Base-by-base conservation (phyloP, 2,888 invertebrate species). In the Rhaphigaster nebulosa region DNA sequence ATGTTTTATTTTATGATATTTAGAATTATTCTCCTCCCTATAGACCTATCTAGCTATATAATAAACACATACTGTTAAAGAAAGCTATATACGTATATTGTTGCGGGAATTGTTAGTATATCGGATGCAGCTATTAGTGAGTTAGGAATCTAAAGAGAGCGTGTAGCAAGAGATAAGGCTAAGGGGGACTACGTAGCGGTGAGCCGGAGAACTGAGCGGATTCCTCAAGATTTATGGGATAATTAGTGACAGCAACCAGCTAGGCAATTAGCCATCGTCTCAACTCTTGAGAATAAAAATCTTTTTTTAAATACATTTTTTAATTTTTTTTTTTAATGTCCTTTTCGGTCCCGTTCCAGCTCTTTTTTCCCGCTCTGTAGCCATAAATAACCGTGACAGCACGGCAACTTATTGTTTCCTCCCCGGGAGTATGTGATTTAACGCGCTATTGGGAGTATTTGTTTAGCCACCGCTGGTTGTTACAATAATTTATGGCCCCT, bases 141-240 rank as follows among this genome's bases (percentile, higher is more conserved):
- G 70, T 76, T 76, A 45, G 84, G 84, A 84, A 84, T 84, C 84
- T 50, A n/a, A 84, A 84, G 84, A 84, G 84, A 84, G 20, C 45
- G 84, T 84, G 84, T 50, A 84, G n/a, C 8, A 3, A 1, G 45
- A 84, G 84, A 84, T 84, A 84, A 84, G n/a, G n/a, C n/a, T n/a
- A n/a, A 45, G 84, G 84, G 84, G 84, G 45, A 15, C 6, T 1
- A 6, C 6, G 80, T 23, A 23, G 80, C 41, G 80, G 80, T 41
- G 34, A 41, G 80, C 41, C 41, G 18, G 23, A n/a, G 45, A 45
- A 45, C 45, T 84, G 84, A 84, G 84, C 84, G 84, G 84, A 84
- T 84, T 84, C 84, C 84, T 84, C 84, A 84, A 84, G 84, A 84
- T 84, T 84, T 84, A 84, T 84, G 84, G 84, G 84, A 84, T 84